These are phyloP conservation scores for Cotesia vestalis DNA, from an alignment of 1,140 invertebrate species.

Conservation along the genomic window DNA sequence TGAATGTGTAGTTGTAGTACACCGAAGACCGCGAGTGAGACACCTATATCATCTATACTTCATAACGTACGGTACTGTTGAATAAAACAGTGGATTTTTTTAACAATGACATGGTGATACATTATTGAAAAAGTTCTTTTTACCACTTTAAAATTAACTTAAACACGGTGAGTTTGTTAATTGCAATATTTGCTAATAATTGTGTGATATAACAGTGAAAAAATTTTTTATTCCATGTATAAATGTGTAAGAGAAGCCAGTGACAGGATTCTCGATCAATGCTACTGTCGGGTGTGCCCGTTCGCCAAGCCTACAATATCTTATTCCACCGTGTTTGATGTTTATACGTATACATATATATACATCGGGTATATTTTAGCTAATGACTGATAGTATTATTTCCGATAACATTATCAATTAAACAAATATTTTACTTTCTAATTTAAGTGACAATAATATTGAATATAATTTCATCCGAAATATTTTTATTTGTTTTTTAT, in stretches of 20 bases:
- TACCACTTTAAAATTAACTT: slow-evolving; percentile 33
- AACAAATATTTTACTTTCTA: too few species aligned
- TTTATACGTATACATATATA: slow-evolving; percentile 3
- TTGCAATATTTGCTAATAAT: slow-evolving; percentile 43
- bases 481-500: too few species aligned
- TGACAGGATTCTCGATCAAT: slow-evolving; percentile 52
- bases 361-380: too few species aligned
- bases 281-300: slow-evolving; percentile 55
- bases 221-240: background rate
- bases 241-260: slow-evolving; percentile 6
- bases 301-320: slow-evolving; percentile 39
- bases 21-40: background rate
- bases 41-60: background rate
- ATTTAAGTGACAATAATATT: too few species aligned
- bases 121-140: slow-evolving; percentile 34
- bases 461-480: too few species aligned
- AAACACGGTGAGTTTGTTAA: slow-evolving; percentile 32
- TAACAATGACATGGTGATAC: slow-evolving; percentile 51
- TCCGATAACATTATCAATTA: too few species aligned
- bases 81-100: slow-evolving; percentile 47
- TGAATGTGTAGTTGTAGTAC: background rate
- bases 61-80: slow-evolving; percentile 22
- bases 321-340: slow-evolving; percentile 1
- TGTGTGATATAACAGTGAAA: background rate
- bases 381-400: too few species aligned